These are phyloP conservation scores for Lindbergichthys nudifrons DNA, from an alignment of 2,797 vertebrate species.

Conservation along the genomic window DNA sequence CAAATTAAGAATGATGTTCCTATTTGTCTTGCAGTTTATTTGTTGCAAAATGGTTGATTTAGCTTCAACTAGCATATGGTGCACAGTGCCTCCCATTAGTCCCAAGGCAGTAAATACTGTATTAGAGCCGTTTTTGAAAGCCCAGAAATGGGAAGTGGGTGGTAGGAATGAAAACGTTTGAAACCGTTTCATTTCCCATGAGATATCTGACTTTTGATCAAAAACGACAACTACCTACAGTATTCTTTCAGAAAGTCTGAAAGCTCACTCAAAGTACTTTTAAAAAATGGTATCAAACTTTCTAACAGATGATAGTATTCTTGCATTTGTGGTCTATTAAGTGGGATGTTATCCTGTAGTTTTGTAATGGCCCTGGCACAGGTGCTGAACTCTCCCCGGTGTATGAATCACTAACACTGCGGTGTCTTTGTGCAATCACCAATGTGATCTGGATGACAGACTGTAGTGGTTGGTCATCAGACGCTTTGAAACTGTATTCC, in stretches of 20 bases:
- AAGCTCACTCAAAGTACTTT: conserved; percentile 11
- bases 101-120: conserved; percentile 48
- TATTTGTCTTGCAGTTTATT: conserved; percentile 77
- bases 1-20: conserved; percentile 83
- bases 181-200: conserved; percentile 34
- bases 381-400: conserved; percentile 35
- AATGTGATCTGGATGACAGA: conserved; percentile 30
- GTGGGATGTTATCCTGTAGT: conserved; percentile 16
- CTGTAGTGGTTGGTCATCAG: conserved; percentile 34
- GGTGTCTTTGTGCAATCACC: conserved; percentile 45
- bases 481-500: conserved; percentile 51
- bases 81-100: conserved; percentile 50
- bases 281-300: conserved; percentile 25
- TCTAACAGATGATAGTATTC: conserved; percentile 12
- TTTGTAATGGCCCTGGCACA: conserved; percentile 20
- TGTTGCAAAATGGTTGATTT: conserved; percentile 77
- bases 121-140: conserved; percentile 41
- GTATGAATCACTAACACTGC: conserved; percentile 50
- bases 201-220: conserved; percentile 41
- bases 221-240: conserved; percentile 22
- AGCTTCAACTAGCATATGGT: conserved; percentile 56
- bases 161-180: conserved; percentile 44
- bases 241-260: conserved; percentile 31
- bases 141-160: conserved; percentile 38
- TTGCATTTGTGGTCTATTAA: conserved; percentile 33